Percentiles rank a stretch among this genome's conserved stretches.
phyloP scores from a whole-genome alignment of 2,113 vertebrate genomes.

The Plectropomus leopardus region DNA sequence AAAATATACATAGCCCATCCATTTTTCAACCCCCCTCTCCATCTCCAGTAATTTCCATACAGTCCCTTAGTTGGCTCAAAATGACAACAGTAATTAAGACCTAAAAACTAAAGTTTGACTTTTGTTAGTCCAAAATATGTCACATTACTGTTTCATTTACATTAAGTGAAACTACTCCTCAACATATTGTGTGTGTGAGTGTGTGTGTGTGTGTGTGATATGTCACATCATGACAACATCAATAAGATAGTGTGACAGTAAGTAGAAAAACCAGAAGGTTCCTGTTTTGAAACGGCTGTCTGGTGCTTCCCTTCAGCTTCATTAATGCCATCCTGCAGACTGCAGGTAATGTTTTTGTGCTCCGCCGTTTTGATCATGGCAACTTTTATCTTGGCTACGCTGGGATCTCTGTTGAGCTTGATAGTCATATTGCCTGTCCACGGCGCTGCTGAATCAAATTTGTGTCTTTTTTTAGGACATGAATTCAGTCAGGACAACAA shows the following conservation, averaged over 20 bases:
- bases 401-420: slow-evolving; percentile 18
- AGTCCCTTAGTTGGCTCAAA: neutral
- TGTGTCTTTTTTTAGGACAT: slow-evolving; percentile 24
- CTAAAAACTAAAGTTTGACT: neutral
- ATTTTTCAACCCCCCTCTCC: neutral
- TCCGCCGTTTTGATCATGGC: slow-evolving; percentile 50
- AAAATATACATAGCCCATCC: neutral
- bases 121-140: neutral
- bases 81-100: slow-evolving; percentile 6
- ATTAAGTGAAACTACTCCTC: slow-evolving; percentile 2
- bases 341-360: slow-evolving; percentile 53
- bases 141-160: neutral
- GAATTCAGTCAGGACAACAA: slow-evolving; percentile 28
- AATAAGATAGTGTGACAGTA: slow-evolving; percentile 6
- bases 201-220: neutral
- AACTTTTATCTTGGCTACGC: slow-evolving; percentile 55
- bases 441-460: slow-evolving; percentile 29
- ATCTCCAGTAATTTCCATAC: neutral
- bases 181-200: neutral
- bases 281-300: neutral
- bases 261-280: slow-evolving; percentile 16
- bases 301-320: slow-evolving; percentile 41
- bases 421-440: slow-evolving; percentile 25
- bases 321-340: slow-evolving; percentile 38
- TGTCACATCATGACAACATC: slow-evolving; percentile 21